phyloP scores from a whole-genome alignment of 2,113 vertebrate species.

The Haemorhous mexicanus region DNA sequence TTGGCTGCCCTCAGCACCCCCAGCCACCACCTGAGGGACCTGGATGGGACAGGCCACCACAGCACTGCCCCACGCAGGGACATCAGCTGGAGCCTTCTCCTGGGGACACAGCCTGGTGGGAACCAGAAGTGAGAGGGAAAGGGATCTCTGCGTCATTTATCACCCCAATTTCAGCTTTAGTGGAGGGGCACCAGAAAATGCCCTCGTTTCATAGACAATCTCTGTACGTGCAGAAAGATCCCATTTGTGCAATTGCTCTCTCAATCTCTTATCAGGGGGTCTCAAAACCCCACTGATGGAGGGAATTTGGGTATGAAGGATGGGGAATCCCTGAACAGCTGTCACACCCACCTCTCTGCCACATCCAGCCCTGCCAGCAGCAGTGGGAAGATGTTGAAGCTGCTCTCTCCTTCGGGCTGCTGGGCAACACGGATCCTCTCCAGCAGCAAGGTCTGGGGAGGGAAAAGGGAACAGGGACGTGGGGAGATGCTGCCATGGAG shows the following conservation, averaged over 20 bases:
- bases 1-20: background rate
- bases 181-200: background rate
- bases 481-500: background rate
- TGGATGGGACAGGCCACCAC: accelerated
- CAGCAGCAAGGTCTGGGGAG: slow-evolving; percentile 88
- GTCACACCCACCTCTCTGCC: slow-evolving; percentile 77
- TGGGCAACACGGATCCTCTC: slow-evolving; percentile 82
- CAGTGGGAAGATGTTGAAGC: slow-evolving; percentile 88
- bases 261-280: background rate
- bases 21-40: accelerated
- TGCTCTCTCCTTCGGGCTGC: slow-evolving; percentile 79
- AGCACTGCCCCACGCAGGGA: accelerated
- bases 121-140: background rate
- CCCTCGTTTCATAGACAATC: accelerated
- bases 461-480: background rate
- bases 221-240: accelerated
- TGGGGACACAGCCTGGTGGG: background rate
- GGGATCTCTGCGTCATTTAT: background rate
- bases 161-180: background rate
- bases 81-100: accelerated
- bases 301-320: too few relatives aligned
- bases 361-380: slow-evolving; percentile 86
- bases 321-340: accelerated
- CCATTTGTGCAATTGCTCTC: accelerated
- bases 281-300: background rate